Evolutionary conservation across 2,888 invertebrate species (phyloP).

Genomic region (Pyralis farinalis): DNA sequence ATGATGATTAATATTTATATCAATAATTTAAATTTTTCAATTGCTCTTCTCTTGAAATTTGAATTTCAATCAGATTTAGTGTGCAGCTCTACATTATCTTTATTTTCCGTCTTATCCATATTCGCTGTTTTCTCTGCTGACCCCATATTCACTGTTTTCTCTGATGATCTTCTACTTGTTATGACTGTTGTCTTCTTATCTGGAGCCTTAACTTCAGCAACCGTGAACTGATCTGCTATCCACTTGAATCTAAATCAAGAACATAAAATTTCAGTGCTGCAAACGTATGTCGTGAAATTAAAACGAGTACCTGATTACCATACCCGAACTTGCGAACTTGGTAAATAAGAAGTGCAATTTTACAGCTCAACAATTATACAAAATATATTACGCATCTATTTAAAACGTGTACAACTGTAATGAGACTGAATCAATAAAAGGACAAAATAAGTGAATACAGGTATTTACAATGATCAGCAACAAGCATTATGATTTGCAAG

Average conservation of each 20-base stretch:
- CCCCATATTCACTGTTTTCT: conserved; percentile 28
- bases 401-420: conserved; percentile 32
- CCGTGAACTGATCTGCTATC: conserved; percentile 54
- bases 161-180: conserved; percentile 30
- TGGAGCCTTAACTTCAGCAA: conserved; percentile 33
- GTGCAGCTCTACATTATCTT: conserved; percentile 20
- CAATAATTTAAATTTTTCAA: no score
- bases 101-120: conserved; percentile 27
- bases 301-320: no score
- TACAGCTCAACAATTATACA: no score
- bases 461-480: conserved; percentile 1
- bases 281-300: no score
- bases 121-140: conserved; percentile 33
- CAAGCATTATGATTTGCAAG: neutral
- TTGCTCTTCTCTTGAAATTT: neutral
- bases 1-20: no score
- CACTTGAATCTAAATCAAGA: conserved; percentile 60
- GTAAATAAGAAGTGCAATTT: no score
- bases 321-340: no score
- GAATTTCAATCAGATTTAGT: conserved; percentile 31
- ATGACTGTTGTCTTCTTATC: conserved; percentile 23
- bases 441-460: neutral
- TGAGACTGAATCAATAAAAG: conserved; percentile 53
- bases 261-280: neutral
- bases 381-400: no score